Evolutionary conservation across 2,113 vertebrate genomes (phyloP).

Genomic region (Oophaga pumilio): DNA sequence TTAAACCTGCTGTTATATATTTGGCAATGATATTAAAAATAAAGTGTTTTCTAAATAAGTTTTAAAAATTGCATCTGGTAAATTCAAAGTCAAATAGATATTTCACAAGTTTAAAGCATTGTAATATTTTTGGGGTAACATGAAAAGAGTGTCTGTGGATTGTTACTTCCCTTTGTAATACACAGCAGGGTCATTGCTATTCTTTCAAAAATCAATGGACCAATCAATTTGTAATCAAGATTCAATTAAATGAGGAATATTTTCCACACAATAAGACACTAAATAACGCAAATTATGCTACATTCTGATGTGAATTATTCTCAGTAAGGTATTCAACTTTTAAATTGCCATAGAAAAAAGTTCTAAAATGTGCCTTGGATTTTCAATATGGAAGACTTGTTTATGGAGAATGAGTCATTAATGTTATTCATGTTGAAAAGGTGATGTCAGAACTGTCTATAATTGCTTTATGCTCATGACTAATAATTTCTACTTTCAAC

Average conservation of each 20-base stretch:
- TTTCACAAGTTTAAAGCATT: no score
- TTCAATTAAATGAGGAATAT: not conserved
- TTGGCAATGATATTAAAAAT: no score
- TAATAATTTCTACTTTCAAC: not conserved
- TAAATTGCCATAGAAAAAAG: not conserved
- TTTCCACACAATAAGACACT: constrained; percentile 15
- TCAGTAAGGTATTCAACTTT: constrained; percentile 1
- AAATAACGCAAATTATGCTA: constrained; percentile 4
- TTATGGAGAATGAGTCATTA: not conserved
- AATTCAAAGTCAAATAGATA: no score
- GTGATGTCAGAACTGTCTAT: constrained; percentile 14
- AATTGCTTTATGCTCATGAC: not conserved
- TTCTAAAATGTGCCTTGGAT: not conserved
- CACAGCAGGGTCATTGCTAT: not conserved
- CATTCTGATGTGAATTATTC: not conserved
- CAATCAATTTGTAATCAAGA: constrained; percentile 31
- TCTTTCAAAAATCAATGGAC: not conserved
- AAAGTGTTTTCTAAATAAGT: no score
- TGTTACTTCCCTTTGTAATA: not conserved
- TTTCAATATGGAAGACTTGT: not conserved
- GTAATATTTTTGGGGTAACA: not conserved
- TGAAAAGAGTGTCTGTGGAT: not conserved
- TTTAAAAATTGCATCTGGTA: no score
- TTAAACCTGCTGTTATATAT: no score
- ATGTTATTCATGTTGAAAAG: not conserved